A percentile compares a stretch with the other conserved stretches of the same genome.
Conservation (phyloP, 2,113 vertebrate species). For the Apteryx owenii region DNA sequence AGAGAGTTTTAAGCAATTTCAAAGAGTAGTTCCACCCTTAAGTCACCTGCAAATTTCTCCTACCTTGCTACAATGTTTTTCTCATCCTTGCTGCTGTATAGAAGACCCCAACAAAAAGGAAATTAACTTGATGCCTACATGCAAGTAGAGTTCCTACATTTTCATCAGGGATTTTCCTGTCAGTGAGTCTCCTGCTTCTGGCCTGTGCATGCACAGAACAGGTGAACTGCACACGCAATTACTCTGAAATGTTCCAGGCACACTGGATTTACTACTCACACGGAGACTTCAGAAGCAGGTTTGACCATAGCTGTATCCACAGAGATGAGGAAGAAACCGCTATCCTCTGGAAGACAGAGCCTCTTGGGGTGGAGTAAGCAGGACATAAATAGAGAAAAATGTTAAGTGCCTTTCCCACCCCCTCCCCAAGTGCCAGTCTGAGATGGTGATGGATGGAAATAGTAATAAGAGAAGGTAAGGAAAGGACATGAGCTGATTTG, state of each 20-base stretch:
- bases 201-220: not conserved
- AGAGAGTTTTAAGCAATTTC: not conserved
- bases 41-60: not conserved
- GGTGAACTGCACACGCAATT: not conserved
- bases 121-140: not conserved
- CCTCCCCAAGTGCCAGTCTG: not conserved
- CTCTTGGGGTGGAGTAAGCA: not conserved
- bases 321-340: not conserved
- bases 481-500: not conserved
- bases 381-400: slow-evolving; percentile 12
- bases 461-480: not conserved
- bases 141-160: not conserved
- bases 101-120: not conserved
- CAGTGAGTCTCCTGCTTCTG: not conserved
- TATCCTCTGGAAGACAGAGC: not conserved
- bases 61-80: not conserved
- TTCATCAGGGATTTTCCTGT: not conserved
- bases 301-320: not conserved
- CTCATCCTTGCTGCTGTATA: not conserved
- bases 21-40: not conserved
- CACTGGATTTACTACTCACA: slow-evolving; percentile 3
- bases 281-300: not conserved
- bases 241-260: slow-evolving; percentile 27
- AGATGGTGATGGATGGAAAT: not conserved
- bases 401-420: not conserved